A percentile compares a stretch with the other conserved stretches of the same genome.
phyloP scores from a whole-genome alignment of 2,888 invertebrate genomes.

The Agonopterix subpropinquella region DNA sequence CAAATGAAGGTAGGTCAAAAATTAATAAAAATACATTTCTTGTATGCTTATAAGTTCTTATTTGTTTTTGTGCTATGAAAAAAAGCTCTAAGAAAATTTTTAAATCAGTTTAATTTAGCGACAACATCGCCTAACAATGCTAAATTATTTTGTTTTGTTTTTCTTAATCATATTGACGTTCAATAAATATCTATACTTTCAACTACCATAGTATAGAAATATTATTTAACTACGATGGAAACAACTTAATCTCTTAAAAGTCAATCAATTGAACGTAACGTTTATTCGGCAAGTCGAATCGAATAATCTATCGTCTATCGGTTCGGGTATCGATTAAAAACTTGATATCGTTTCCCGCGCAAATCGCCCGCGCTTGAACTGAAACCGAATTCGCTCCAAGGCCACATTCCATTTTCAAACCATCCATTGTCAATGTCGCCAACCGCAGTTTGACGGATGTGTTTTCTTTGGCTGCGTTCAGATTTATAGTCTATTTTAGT shows the following conservation, averaged over 20 bases:
- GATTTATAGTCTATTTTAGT: background rate
- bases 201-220: too few species aligned
- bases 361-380: constrained; percentile 40
- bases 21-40: too few species aligned
- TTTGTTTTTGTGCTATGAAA: too few species aligned
- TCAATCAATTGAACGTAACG: constrained; percentile 12
- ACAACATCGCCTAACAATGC: too few species aligned
- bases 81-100: too few species aligned
- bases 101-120: too few species aligned
- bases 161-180: too few species aligned
- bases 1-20: too few species aligned
- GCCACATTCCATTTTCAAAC: constrained; percentile 68
- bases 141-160: too few species aligned
- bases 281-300: constrained; percentile 29
- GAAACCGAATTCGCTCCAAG: constrained; percentile 65
- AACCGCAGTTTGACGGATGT: constrained; percentile 53
- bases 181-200: too few species aligned
- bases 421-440: constrained; percentile 69
- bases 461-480: constrained; percentile 41
- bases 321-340: constrained; percentile 10
- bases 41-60: too few species aligned
- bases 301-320: constrained; percentile 13
- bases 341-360: constrained; percentile 42
- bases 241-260: background rate
- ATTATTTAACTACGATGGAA: too few species aligned